Evolutionary conservation across 2,113 vertebrate species (phyloP).

Genomic region (Pantherophis guttatus): DNA sequence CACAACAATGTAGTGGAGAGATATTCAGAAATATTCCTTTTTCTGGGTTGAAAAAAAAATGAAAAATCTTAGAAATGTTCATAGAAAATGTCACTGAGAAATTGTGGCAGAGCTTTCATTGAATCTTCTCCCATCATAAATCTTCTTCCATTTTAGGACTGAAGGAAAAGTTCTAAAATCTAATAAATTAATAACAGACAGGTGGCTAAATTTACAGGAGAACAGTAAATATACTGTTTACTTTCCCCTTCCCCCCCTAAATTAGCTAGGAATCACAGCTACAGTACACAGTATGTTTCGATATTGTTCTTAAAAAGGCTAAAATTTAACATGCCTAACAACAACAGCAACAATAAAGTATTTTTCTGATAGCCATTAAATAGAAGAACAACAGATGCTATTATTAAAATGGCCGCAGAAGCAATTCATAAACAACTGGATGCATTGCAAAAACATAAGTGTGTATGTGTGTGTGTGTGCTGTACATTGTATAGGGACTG

Average conservation of each 20-base stretch:
- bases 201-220: slow-evolving; percentile 69
- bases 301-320: slow-evolving; percentile 58
- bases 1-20: background rate
- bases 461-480: slow-evolving; percentile 13
- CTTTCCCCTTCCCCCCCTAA: slow-evolving; percentile 46
- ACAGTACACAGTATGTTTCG: slow-evolving; percentile 48
- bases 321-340: slow-evolving; percentile 47
- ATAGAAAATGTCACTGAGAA: background rate
- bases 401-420: slow-evolving; percentile 41
- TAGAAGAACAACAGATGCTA: slow-evolving; percentile 62
- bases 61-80: background rate
- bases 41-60: background rate
- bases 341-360: background rate
- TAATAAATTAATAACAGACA: slow-evolving; percentile 63
- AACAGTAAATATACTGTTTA: slow-evolving; percentile 36
- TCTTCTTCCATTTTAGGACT: background rate
- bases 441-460: slow-evolving; percentile 33
- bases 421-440: slow-evolving; percentile 32
- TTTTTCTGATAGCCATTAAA: background rate
- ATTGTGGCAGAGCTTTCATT: background rate
- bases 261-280: slow-evolving; percentile 52
- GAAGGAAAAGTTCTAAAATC: background rate
- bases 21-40: background rate
- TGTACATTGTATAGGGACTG: background rate
- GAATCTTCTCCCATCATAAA: background rate